A percentile compares a stretch with the other conserved stretches of the same genome.
These are phyloP conservation scores for Dromius quadrimaculatus DNA, from an alignment of 2,888 invertebrate genomes.

Conservation along the genomic window DNA sequence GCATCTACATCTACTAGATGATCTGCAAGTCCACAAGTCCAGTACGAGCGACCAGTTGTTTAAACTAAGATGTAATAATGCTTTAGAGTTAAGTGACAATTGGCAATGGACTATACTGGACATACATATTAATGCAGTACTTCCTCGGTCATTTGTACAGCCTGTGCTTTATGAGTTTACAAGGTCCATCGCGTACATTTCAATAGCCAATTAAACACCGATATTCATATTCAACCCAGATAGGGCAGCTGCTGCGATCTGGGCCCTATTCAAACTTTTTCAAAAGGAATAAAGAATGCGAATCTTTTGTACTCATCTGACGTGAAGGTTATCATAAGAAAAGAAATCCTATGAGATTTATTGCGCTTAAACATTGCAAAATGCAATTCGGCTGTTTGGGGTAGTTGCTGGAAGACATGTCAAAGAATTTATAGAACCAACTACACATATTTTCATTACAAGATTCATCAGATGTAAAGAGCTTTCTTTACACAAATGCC, in stretches of 20 bases:
- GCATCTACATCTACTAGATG: neutral
- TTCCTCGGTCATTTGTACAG: constrained; percentile 56
- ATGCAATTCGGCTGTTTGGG: too few species aligned
- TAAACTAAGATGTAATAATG: constrained; percentile 57
- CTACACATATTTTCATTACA: too few species aligned
- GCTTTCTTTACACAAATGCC: too few species aligned
- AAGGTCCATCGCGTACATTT: constrained; percentile 45
- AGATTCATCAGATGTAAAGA: too few species aligned
- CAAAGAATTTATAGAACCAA: too few species aligned
- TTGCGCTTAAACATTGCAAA: too few species aligned
- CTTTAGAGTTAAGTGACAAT: constrained; percentile 58
- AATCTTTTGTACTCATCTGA: too few species aligned
- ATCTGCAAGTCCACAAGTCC: constrained; percentile 27
- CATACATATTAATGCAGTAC: constrained; percentile 59
- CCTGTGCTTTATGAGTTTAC: constrained; percentile 45
- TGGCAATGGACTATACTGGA: constrained; percentile 53
- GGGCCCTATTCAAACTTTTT: neutral
- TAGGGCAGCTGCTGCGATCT: neutral
- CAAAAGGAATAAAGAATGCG: neutral
- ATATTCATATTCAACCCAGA: neutral
- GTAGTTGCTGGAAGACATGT: too few species aligned
- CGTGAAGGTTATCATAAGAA: too few species aligned
- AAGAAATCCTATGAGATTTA: too few species aligned
- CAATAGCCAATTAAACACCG: constrained; percentile 29
- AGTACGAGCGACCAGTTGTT: constrained; percentile 54